Evolutionary conservation across 2,888 invertebrate genomes (phyloP), one percentile per base, ranked within the genome.

Genomic region (Cephus rjabovi): DNA sequence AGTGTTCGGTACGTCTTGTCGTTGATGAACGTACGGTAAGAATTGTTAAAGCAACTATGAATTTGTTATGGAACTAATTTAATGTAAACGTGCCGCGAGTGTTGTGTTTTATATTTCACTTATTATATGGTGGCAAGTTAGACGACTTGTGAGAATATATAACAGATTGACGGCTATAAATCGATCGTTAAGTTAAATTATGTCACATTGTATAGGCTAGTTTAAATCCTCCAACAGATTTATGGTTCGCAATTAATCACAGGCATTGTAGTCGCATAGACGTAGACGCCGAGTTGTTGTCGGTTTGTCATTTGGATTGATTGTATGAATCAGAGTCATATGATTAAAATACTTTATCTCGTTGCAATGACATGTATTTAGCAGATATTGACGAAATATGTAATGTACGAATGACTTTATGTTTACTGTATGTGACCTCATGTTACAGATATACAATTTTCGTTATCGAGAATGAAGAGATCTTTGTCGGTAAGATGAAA

Each of bases 401-500:
- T 40, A 40, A 40, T 15, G 15, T 40, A 4, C 0, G 12, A 37
- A 12, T 12, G 37, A 37, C 37, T 40, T 15, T 40, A 40, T 40
- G 4, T 15, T 15, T 40, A 56, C 56, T 15, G 23, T 23, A 56
- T 56, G 2, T 9, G 56, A 56, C 23, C 9, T 56, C 23, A 2
- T 56, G 56, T 56, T 56, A 23, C 56, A 56, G 56, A 56, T 56
- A 56, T 56, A 56, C 6, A 23, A 23, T 23, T 23, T 23, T 56
- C 9, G 56, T 56, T 56, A 56, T 75, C 69, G 70, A 81, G 73
- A 79, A 90, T 90, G 90, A 90, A 90, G 83, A 86, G 90, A 82
- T 89, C 87, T 73, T 86, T 83, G n/a, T 89, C 89, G 86, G 90
- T 90, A 84, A 88, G 89, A 77, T 35, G 74, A 35, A 74, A 37